Conservation (phyloP, 2,888 invertebrate species). For the Galerucella pusilla region DNA sequence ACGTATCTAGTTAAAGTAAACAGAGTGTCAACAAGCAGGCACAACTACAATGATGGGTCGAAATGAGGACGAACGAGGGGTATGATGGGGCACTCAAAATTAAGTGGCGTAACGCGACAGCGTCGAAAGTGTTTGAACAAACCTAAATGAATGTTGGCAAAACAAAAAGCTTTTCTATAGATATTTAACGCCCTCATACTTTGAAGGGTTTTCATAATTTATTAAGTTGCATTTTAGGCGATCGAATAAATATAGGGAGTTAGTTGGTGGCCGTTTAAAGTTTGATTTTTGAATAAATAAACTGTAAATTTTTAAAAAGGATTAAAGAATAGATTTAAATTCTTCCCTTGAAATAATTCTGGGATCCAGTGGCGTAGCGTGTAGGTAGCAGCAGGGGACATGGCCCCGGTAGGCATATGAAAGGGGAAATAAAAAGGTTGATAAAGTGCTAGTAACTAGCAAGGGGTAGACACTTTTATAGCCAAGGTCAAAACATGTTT, state of each 20-base stretch:
- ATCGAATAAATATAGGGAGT: slow-evolving; percentile 21
- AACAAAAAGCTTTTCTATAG: slow-evolving; percentile 45
- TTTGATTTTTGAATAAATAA: background rate
- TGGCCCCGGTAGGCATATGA: too few species aligned
- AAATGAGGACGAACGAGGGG: slow-evolving; percentile 33
- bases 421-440: too few species aligned
- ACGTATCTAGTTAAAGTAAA: slow-evolving; percentile 33
- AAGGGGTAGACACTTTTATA: too few species aligned
- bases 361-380: too few species aligned
- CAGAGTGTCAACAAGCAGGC: slow-evolving; percentile 10
- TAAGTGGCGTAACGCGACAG: slow-evolving; percentile 43
- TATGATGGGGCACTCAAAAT: slow-evolving; percentile 32
- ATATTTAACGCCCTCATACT: slow-evolving; percentile 43
- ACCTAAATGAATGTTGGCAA: slow-evolving; percentile 48
- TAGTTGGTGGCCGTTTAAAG: background rate
- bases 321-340: too few species aligned
- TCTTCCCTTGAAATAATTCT: too few species aligned
- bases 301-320: too few species aligned
- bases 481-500: too few species aligned
- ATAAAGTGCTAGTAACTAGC: too few species aligned
- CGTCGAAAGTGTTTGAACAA: slow-evolving; percentile 47
- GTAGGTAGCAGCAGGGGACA: too few species aligned
- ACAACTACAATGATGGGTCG: slow-evolving; percentile 26
- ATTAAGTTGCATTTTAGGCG: slow-evolving; percentile 26
- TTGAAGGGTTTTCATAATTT: slow-evolving; percentile 35